phyloP scores from a whole-genome alignment of 2,797 vertebrate genomes.

The Chiloscyllium punctatum region DNA sequence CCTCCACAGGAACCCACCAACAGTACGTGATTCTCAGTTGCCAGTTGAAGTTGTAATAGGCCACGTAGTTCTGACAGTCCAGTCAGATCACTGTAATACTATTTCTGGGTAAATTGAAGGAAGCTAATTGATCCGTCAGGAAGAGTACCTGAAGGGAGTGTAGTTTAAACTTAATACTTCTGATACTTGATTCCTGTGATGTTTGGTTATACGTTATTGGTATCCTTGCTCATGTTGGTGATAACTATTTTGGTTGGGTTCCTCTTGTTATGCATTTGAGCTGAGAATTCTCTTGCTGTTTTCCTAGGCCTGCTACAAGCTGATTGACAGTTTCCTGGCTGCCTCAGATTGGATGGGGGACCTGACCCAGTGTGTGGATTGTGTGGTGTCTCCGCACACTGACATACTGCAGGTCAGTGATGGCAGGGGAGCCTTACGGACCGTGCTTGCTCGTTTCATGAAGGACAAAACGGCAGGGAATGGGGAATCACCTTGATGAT shows the following conservation, averaged over 20 bases:
- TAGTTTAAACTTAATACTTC: not conserved
- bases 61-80: not conserved
- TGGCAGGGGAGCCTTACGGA: too few relatives aligned
- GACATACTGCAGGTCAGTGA: constrained; percentile 58
- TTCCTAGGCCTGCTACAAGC: constrained; percentile 66
- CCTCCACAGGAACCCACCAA: too few relatives aligned
- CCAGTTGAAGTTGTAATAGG: not conserved
- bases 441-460: not conserved
- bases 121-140: not conserved
- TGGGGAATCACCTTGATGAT: not conserved
- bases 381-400: constrained; percentile 61
- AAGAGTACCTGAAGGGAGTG: not conserved
- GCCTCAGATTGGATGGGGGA: constrained; percentile 62
- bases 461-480: not conserved
- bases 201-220: not conserved
- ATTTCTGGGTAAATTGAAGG: not conserved
- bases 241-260: not conserved
- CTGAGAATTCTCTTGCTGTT: not conserved
- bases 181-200: not conserved
- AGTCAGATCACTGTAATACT: not conserved
- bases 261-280: not conserved
- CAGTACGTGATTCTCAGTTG: not conserved
- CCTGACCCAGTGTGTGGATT: constrained; percentile 78
- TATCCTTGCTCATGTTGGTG: not conserved
- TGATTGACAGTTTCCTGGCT: constrained; percentile 75